phyloP scores from a whole-genome alignment of 2,888 invertebrate species.

The Eurytoma adleriae region DNA sequence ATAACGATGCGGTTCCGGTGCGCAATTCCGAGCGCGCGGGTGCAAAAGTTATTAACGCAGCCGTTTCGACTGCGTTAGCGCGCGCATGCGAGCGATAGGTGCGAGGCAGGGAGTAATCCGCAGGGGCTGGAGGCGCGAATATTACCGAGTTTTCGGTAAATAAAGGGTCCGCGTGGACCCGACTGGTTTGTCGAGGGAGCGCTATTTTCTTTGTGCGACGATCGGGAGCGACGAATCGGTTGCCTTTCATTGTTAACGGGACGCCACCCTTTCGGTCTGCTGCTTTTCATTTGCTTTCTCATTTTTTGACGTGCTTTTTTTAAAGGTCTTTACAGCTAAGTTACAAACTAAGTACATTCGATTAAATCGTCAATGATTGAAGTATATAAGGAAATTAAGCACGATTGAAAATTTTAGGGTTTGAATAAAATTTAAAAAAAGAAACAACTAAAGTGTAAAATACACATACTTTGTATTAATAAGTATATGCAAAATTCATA shows the following conservation, averaged over 20 bases:
- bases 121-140: background rate
- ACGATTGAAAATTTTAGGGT: too few species aligned
- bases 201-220: constrained; percentile 21
- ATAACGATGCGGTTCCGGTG: background rate
- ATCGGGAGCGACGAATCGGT: constrained; percentile 4
- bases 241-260: constrained; percentile 6
- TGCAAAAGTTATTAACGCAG: constrained; percentile 44
- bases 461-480: too few species aligned
- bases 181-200: background rate
- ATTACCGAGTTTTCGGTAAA: constrained; percentile 4
- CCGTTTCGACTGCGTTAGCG: background rate
- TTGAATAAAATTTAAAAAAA: too few species aligned
- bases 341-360: too few species aligned
- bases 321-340: too few species aligned
- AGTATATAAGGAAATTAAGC: too few species aligned
- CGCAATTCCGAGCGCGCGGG: constrained; percentile 22
- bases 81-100: background rate
- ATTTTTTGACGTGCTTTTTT: background rate
- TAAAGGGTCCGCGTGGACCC: background rate
- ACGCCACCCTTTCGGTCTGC: background rate
- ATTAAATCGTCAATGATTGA: too few species aligned
- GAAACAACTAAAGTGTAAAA: too few species aligned
- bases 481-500: too few species aligned
- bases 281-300: background rate
- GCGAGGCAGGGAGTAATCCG: background rate